Evolutionary conservation across 2,113 vertebrate genomes (phyloP).

Genomic region (crab-eating macaque (Macaca fascicularis)): T2T-MFA8v1.1 NC_088392.1:35134001-35134500

Average conservation of each 20-base stretch:
- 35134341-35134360: background rate
- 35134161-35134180: background rate
- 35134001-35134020: background rate
- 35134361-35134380: accelerated
- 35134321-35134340: background rate
- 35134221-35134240: background rate
- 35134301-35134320: background rate
- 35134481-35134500: background rate
- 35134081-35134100: background rate
- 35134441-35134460: background rate
- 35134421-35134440: background rate
- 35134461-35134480: background rate
- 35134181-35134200: background rate
- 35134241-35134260: background rate
- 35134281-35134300: background rate
- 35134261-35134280: background rate
- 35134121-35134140: background rate
- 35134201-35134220: background rate
- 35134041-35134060: background rate
- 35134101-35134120: background rate
- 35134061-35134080: background rate
- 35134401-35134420: background rate
- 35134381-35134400: accelerated
- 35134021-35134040: background rate
- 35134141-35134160: background rate